These are phyloP conservation scores for Prunella himalayana DNA, from an alignment of 2,113 vertebrate species.

Conservation along the genomic window DNA sequence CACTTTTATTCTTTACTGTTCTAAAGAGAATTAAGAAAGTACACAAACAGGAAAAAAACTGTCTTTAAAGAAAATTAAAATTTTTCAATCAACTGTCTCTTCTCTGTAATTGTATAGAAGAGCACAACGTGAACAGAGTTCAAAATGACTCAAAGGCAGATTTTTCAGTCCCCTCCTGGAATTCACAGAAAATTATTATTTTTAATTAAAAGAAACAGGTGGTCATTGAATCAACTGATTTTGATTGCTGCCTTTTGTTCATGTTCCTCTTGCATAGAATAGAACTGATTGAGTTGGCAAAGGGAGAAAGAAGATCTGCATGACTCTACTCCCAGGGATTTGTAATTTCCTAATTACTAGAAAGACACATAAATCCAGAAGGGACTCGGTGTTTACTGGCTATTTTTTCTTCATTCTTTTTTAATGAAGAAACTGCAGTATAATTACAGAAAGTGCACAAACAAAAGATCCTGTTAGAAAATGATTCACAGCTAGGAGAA, in stretches of 20 bases:
- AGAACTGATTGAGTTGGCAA: slow-evolving; percentile 36
- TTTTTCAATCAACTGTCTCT: not conserved
- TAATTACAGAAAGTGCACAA: slow-evolving; percentile 27
- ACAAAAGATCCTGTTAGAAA: not conserved
- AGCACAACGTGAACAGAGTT: not conserved
- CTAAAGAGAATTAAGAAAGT: not conserved
- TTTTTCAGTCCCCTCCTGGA: not conserved
- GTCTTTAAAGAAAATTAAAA: not conserved
- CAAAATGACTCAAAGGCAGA: not conserved
- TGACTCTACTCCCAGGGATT: not conserved
- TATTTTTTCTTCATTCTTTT: slow-evolving; percentile 22
- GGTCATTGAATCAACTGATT: slow-evolving; percentile 4
- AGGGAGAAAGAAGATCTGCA: not conserved
- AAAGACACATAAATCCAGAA: not conserved
- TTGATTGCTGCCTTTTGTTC: slow-evolving; percentile 37
- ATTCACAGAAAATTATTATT: slow-evolving; percentile 2
- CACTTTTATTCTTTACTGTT: not conserved
- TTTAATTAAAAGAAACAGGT: slow-evolving; percentile 42
- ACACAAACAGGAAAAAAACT: not conserved
- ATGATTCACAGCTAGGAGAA: not conserved
- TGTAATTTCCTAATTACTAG: slow-evolving; percentile 51
- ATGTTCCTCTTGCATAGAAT: not conserved
- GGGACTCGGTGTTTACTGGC: not conserved
- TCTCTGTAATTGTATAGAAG: not conserved
- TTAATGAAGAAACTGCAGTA: slow-evolving; percentile 41